A percentile compares a stretch with the other conserved stretches of the same genome.
Evolutionary conservation across 2,888 invertebrate species (phyloP).

Genomic region (Vanessa cardui): DNA sequence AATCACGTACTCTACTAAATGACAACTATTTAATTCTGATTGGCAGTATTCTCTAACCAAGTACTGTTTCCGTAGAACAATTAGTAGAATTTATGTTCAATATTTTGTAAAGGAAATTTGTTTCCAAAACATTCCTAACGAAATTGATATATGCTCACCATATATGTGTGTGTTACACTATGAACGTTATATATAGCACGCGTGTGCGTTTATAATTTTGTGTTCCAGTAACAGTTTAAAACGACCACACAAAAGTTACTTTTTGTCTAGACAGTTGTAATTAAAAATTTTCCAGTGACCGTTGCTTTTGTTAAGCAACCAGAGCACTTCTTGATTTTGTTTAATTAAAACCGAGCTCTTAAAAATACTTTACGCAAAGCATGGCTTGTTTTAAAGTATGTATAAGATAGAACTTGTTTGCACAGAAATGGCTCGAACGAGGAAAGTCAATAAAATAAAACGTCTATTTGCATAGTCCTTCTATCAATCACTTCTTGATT

Average conservation of each 20-base stretch:
- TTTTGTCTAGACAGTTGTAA: conserved; percentile 42
- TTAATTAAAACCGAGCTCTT: conserved; percentile 13
- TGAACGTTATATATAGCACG: neutral
- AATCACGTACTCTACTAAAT: neutral
- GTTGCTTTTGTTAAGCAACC: conserved; percentile 9
- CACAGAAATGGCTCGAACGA: conserved; percentile 7
- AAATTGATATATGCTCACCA: no score
- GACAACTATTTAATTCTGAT: neutral
- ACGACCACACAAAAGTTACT: conserved; percentile 35
- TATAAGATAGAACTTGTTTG: conserved; percentile 5
- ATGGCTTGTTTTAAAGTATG: conserved; percentile 13
- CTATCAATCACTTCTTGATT: conserved; percentile 6
- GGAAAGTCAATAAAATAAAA: conserved; percentile 6
- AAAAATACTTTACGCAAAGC: conserved; percentile 12
- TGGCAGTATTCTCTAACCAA: neutral
- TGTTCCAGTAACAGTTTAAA: conserved; percentile 32
- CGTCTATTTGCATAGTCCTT: neutral
- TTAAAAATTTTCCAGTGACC: conserved; percentile 38
- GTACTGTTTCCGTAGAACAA: no score
- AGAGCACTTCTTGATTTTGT: conserved; percentile 7
- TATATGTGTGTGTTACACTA: no score
- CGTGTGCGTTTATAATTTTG: conserved; percentile 22
- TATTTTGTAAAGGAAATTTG: no score
- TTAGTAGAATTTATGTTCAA: no score
- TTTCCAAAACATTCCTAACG: no score